Evolutionary conservation across 1,140 invertebrate species (phyloP).

Genomic region (Plectrocnemia conspersa): DNA sequence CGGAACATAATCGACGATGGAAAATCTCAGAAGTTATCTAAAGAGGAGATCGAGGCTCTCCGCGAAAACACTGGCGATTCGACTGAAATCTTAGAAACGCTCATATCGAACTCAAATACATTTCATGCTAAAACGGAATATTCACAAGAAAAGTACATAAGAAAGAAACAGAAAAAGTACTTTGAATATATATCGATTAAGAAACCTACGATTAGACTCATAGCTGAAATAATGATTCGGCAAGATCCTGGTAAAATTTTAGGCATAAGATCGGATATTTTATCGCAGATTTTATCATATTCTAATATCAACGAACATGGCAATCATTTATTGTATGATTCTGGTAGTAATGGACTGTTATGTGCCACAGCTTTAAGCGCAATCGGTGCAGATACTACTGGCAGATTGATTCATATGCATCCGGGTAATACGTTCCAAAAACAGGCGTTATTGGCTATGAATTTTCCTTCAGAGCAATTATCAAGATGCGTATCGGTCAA

Average conservation of each 20-base stretch:
- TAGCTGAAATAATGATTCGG: constrained; percentile 75
- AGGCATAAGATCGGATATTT: constrained; percentile 75
- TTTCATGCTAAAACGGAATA: constrained; percentile 85
- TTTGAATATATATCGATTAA: constrained; percentile 71
- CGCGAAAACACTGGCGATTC: constrained; percentile 69
- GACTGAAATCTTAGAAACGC: constrained; percentile 76
- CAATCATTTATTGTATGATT: constrained; percentile 81
- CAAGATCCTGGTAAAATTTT: constrained; percentile 72
- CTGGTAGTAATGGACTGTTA: constrained; percentile 75
- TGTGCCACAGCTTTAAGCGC: constrained; percentile 74
- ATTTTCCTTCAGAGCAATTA: constrained; percentile 63
- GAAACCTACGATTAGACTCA: constrained; percentile 66
- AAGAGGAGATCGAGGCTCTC: constrained; percentile 74
- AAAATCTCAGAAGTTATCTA: constrained; percentile 78
- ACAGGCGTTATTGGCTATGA: constrained; percentile 72
- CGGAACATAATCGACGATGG: constrained; percentile 77
- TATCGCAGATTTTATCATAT: constrained; percentile 80
- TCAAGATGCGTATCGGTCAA: constrained; percentile 65
- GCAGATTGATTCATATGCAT: constrained; percentile 70
- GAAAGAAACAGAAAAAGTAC: constrained; percentile 91
- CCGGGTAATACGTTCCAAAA: constrained; percentile 73
- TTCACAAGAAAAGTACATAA: constrained; percentile 91
- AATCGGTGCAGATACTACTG: constrained; percentile 59
- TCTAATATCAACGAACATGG: constrained; percentile 74
- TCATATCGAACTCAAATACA: constrained; percentile 86